Evolutionary conservation across 2,888 invertebrate species (phyloP), one percentile per base, ranked within the genome.

Genomic region (Eupithecia pulchellata): DNA sequence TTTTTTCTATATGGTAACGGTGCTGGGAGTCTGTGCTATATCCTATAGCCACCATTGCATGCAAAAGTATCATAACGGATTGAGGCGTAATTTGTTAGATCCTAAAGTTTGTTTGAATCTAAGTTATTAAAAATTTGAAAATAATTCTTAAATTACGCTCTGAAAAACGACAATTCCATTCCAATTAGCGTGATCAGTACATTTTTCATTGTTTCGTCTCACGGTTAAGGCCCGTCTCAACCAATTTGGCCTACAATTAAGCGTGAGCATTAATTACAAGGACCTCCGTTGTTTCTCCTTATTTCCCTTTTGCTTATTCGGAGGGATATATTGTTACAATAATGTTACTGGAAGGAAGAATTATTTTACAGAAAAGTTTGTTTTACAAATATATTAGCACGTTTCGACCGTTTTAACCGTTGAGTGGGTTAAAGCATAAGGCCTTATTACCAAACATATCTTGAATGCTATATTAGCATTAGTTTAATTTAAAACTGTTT

Each of bases 221-320:
- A 79, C 82, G 80, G 84, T 83, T 74, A 78, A 84, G 86, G 87
- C 83, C 85, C 81, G 86, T 90, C 88, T 86, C 84, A 80, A 83
- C 86, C 88, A 90, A 89, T 91, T 91, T 87, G 77, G 84, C 81
- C 82, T 84, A 90, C 91, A 92, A 93, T 93, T 92, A 92, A 93
- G 91, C 86, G 91, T 91, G 89, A 91, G 91, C 92, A 93, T 92
- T 93, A 91, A 93, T 93, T 93, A 91, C 89, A 86, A 89, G 87
- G 88, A 86, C 88, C 89, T 85, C 85, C 83, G 78, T 83, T 79
- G 66, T 75, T 78, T 76, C 79, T 88, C 87, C 89, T 91, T 92
- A 90, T 92, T 93, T 92, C 90, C 88, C 89, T 90, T 90, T 92
- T 90, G 92, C 93, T 93, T 92, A 91, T 91, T 92, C 92, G 90